phyloP scores from a whole-genome alignment of 2,888 invertebrate species.

The Globia sparganii region DNA sequence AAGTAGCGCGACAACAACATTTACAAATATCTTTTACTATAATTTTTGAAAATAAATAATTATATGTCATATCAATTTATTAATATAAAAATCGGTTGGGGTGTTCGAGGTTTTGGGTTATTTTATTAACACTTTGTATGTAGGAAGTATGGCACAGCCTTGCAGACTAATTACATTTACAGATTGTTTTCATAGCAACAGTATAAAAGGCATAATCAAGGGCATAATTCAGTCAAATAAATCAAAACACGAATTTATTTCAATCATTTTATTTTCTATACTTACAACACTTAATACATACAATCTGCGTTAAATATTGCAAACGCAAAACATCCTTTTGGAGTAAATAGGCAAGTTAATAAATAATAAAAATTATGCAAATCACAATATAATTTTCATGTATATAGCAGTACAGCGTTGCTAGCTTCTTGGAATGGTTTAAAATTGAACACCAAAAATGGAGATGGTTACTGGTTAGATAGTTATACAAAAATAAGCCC shows the following conservation, averaged over 20 bases:
- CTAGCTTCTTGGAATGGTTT: slow-evolving; percentile 80
- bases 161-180: background rate
- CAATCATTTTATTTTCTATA: slow-evolving; percentile 64
- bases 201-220: background rate
- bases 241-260: slow-evolving; percentile 36
- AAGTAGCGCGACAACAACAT: no score
- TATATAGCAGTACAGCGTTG: slow-evolving; percentile 56
- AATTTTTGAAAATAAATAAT: no score
- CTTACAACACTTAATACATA: slow-evolving; percentile 62
- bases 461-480: slow-evolving; percentile 66
- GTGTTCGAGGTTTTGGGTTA: no score
- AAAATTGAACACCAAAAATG: slow-evolving; percentile 73
- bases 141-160: background rate
- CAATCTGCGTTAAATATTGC: slow-evolving; percentile 43
- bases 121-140: no score
- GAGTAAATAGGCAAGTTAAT: slow-evolving; percentile 57
- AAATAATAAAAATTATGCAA: slow-evolving; percentile 65
- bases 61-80: no score
- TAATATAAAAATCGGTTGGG: no score
- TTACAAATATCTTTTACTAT: no score
- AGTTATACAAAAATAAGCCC: slow-evolving; percentile 69
- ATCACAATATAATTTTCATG: slow-evolving; percentile 64
- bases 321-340: slow-evolving; percentile 56
- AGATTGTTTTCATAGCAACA: background rate
- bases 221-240: slow-evolving; percentile 15